Conservation (phyloP, 2,888 invertebrate genomes). For the Tiphia femorata region DNA sequence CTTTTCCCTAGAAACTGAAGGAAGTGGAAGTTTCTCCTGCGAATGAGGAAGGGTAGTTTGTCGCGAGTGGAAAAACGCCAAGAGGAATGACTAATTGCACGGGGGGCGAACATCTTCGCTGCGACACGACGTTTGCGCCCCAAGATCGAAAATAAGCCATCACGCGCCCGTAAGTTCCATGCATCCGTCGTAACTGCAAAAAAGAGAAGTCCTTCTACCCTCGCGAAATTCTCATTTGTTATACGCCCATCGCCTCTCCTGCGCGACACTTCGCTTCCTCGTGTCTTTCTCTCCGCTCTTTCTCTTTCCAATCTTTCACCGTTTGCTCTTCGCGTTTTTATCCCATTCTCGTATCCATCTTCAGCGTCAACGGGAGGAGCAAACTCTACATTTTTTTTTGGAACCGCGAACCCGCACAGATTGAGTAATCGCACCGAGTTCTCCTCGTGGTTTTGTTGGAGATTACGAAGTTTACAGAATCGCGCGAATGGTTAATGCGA, state of each 20-base stretch:
- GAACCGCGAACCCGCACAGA: too few relatives aligned
- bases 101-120: not conserved
- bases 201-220: slow-evolving; percentile 22
- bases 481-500: too few relatives aligned
- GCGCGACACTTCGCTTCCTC: not conserved
- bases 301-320: not conserved
- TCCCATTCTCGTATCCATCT: too few relatives aligned
- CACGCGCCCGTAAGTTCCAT: not conserved
- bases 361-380: too few relatives aligned
- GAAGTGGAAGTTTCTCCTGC: too few relatives aligned
- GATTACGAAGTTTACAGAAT: too few relatives aligned
- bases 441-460: too few relatives aligned
- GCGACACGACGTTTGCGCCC: slow-evolving; percentile 1
- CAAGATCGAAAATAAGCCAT: slow-evolving; percentile 9
- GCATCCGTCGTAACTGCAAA: too few relatives aligned
- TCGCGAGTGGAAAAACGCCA: not conserved
- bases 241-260: slow-evolving; percentile 1
- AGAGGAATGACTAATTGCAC: slow-evolving; percentile 13
- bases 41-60: too few relatives aligned
- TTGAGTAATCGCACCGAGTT: too few relatives aligned
- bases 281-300: not conserved
- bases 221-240: slow-evolving; percentile 32
- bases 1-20: too few relatives aligned
- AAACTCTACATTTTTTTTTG: too few relatives aligned
- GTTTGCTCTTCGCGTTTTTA: not conserved